Percentiles rank a stretch among this genome's conserved stretches.
These are phyloP conservation scores for Graphium colonna DNA, from an alignment of 2,888 invertebrate species.

Conservation along the genomic window DNA sequence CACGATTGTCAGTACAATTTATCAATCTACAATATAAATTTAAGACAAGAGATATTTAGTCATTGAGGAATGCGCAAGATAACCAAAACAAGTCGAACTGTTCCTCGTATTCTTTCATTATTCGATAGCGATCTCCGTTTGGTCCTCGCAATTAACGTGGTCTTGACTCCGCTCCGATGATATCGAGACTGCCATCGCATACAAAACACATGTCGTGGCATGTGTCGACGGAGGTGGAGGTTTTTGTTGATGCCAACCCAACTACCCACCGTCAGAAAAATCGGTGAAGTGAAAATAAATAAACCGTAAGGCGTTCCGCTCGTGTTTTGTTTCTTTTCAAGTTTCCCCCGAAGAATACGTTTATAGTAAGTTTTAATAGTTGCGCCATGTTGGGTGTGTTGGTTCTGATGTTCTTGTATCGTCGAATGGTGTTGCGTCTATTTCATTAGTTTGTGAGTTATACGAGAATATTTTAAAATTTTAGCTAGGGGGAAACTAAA, in stretches of 20 bases:
- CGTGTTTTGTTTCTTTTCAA: constrained; percentile 9
- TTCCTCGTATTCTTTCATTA: background rate
- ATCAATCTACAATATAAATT: background rate
- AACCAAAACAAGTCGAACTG: background rate
- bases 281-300: constrained; percentile 11
- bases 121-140: background rate
- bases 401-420: background rate
- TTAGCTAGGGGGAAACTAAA: too few relatives aligned
- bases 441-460: too few relatives aligned
- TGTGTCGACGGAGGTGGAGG: constrained; percentile 12
- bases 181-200: constrained; percentile 6
- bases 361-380: background rate
- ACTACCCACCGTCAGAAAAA: background rate
- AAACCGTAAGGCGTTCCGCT: constrained; percentile 7
- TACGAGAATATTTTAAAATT: too few relatives aligned
- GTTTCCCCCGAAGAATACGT: background rate
- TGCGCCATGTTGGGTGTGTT: too few relatives aligned
- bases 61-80: too few relatives aligned
- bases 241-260: constrained; percentile 17
- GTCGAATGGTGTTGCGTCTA: background rate
- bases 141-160: constrained; percentile 2
- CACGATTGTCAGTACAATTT: background rate
- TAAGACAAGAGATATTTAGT: too few relatives aligned
- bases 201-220: constrained; percentile 11
- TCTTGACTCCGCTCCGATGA: background rate